These are phyloP conservation scores for Xestia c-nigrum DNA, from an alignment of 2,888 invertebrate genomes.

Conservation along the genomic window DNA sequence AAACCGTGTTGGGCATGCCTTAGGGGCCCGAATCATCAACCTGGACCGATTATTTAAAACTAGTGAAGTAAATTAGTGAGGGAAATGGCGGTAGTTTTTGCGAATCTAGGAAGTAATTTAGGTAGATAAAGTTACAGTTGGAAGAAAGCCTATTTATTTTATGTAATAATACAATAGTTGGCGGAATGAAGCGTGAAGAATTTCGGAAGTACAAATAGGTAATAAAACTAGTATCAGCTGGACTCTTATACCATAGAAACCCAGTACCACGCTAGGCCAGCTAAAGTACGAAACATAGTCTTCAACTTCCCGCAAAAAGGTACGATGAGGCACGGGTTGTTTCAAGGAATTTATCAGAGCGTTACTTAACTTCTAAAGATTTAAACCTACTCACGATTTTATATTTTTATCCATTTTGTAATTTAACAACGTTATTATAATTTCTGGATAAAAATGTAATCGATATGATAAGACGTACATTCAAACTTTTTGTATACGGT, in stretches of 20 bases:
- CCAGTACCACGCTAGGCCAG: background rate
- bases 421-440: too few species aligned
- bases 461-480: too few species aligned
- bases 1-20: too few species aligned
- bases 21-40: background rate
- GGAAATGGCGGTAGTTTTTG: background rate
- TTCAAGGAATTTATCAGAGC: background rate
- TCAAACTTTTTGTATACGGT: too few species aligned
- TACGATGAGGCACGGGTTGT: background rate
- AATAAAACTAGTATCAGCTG: background rate
- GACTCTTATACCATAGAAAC: background rate
- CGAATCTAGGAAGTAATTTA: background rate
- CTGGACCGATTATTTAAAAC: background rate
- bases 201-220: background rate
- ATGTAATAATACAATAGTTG: background rate
- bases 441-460: too few species aligned
- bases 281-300: background rate
- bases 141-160: background rate
- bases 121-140: background rate
- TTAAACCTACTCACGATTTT: too few species aligned
- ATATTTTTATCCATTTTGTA: too few species aligned
- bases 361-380: too few species aligned
- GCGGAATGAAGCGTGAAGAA: background rate
- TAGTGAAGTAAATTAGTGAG: background rate
- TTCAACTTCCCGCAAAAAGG: background rate